Evolutionary conservation across 2,113 vertebrate species (phyloP).

Genomic region (Pelodiscus sinensis): DNA sequence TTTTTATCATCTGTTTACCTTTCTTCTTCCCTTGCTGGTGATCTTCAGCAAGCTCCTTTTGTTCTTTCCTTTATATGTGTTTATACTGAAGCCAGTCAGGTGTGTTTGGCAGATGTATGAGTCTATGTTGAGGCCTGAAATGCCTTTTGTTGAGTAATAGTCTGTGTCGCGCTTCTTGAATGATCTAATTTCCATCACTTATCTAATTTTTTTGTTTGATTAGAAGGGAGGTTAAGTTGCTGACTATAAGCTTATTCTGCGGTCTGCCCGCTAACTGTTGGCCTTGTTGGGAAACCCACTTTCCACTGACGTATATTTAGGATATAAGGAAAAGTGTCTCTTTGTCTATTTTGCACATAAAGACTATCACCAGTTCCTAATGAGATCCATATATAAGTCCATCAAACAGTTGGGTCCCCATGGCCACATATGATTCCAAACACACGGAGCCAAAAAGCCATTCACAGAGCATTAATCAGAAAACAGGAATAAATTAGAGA

Average conservation of each 20-base stretch:
- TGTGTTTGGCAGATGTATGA: slow-evolving; percentile 54
- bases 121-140: slow-evolving; percentile 48
- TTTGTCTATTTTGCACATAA: slow-evolving; percentile 43
- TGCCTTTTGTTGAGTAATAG: neutral
- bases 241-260: neutral
- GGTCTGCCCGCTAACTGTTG: slow-evolving; percentile 17
- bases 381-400: slow-evolving; percentile 34
- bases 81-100: slow-evolving; percentile 37
- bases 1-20: slow-evolving; percentile 14
- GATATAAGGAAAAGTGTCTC: slow-evolving; percentile 16
- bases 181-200: neutral
- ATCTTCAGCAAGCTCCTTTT: slow-evolving; percentile 24
- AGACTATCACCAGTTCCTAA: slow-evolving; percentile 30
- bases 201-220: slow-evolving; percentile 15
- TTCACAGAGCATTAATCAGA: slow-evolving; percentile 56
- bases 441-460: slow-evolving; percentile 21
- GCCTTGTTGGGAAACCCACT: neutral
- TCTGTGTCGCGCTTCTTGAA: neutral
- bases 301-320: slow-evolving; percentile 9
- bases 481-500: slow-evolving; percentile 50
- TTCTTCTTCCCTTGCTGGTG: slow-evolving; percentile 30
- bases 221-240: neutral
- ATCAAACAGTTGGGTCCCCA: slow-evolving; percentile 35
- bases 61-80: neutral
- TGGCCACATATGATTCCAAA: slow-evolving; percentile 25